phyloP scores from a whole-genome alignment of 2,113 vertebrate genomes.

The Brienomyrus brachyistius region DNA sequence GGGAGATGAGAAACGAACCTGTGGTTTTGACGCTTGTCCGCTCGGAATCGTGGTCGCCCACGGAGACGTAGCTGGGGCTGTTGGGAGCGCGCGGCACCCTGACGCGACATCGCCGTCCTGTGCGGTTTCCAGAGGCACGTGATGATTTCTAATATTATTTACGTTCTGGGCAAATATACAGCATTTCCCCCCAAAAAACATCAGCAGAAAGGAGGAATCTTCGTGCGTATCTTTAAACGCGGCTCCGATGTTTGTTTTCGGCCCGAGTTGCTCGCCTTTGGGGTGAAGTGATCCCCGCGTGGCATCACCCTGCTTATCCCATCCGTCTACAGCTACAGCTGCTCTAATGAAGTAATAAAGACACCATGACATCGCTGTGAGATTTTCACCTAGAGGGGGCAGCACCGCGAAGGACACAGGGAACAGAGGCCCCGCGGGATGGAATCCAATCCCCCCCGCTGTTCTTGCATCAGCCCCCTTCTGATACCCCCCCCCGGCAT shows the following conservation, averaged over 20 bases:
- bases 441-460: not conserved
- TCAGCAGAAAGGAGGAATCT: not conserved
- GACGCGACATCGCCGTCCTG: not conserved
- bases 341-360: not conserved
- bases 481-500: not conserved
- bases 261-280: not conserved
- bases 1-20: not conserved
- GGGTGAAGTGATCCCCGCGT: not conserved
- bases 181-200: not conserved
- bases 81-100: not conserved
- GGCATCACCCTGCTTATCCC: not conserved
- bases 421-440: not conserved
- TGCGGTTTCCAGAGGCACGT: not conserved
- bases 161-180: not conserved
- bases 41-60: not conserved
- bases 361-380: not conserved
- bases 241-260: not conserved
- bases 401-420: not conserved
- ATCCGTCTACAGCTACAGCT: not conserved
- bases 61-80: not conserved
- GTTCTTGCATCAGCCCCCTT: not conserved
- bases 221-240: not conserved
- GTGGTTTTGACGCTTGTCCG: not conserved
- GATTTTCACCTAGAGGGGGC: not conserved
- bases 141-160: not conserved